Percentiles rank a stretch among this genome's conserved stretches.
These are phyloP conservation scores for Euwallacea similis DNA, from an alignment of 1,140 invertebrate genomes.

Conservation along the genomic window DNA sequence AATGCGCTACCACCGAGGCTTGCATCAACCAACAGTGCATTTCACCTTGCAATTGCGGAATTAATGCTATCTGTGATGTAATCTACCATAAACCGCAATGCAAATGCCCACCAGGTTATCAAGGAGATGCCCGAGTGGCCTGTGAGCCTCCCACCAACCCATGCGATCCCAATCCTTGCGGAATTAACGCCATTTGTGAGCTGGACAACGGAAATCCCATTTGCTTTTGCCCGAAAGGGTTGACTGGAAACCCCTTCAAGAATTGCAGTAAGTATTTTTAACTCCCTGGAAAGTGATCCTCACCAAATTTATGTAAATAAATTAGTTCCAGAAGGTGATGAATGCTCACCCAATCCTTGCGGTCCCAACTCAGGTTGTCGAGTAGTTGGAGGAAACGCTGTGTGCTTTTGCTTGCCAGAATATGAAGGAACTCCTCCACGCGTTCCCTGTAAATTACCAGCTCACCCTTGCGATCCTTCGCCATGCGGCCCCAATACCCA, in stretches of 20 bases:
- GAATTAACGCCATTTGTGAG: constrained; percentile 80
- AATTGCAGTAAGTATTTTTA: constrained; percentile 78
- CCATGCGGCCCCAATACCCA: constrained; percentile 88
- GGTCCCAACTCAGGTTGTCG: constrained; percentile 81
- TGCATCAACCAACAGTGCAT: constrained; percentile 74
- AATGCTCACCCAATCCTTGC: constrained; percentile 81
- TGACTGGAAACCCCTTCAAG: constrained; percentile 88
- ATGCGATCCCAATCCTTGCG: constrained; percentile 83
- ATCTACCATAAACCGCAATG: constrained; percentile 71
- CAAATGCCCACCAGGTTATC: constrained; percentile 75
- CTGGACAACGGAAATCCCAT: constrained; percentile 83
- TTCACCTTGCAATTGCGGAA: constrained; percentile 76
- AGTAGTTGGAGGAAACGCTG: constrained; percentile 67
- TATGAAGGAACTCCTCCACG: constrained; percentile 83
- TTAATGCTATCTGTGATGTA: constrained; percentile 76
- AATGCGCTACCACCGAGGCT: constrained; percentile 69
- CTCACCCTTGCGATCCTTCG: constrained; percentile 79
- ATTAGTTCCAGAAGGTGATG: constrained; percentile 82
- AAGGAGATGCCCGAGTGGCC: constrained; percentile 67
- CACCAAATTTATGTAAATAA: constrained; percentile 2
- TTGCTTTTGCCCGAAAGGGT: constrained; percentile 85
- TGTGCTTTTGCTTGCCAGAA: constrained; percentile 84
- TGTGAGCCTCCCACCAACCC: constrained; percentile 68
- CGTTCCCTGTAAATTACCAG: constrained; percentile 65
- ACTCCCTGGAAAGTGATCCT: neutral